These are phyloP conservation scores for Drosophila auraria DNA, from an alignment of 1,140 invertebrate species.

Conservation along the genomic window DNA sequence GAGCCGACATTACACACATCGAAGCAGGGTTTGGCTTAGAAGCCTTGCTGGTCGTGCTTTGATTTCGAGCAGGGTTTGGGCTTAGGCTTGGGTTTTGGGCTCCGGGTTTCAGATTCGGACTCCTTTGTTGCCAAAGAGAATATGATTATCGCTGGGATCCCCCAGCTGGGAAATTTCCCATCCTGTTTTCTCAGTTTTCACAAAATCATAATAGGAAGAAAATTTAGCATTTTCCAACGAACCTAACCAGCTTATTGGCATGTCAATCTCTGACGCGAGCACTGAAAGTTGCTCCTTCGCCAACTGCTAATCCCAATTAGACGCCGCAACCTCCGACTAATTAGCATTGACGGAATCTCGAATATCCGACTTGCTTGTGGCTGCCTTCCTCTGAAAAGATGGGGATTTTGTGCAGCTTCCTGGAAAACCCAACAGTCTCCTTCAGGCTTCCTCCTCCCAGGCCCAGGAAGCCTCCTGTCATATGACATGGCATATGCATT, in stretches of 20 bases:
- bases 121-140: conserved; percentile 7
- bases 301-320: conserved; percentile 47
- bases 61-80: background rate
- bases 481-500: conserved; percentile 82
- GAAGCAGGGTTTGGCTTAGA: conserved; percentile 11
- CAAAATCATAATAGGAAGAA: too few relatives aligned
- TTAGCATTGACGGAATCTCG: conserved; percentile 41
- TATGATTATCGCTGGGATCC: conserved; percentile 13
- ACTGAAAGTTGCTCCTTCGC: conserved; percentile 29
- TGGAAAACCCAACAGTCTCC: conserved; percentile 9
- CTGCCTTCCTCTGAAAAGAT: conserved; percentile 8
- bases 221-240: background rate
- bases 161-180: conserved; percentile 6
- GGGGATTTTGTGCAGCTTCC: conserved; percentile 29
- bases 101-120: background rate
- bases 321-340: conserved; percentile 33
- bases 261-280: background rate
- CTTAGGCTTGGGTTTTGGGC: too few relatives aligned
- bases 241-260: conserved; percentile 11
- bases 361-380: conserved; percentile 37
- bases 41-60: conserved; percentile 1
- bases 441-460: background rate
- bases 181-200: too few relatives aligned
- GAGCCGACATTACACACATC: conserved; percentile 58
- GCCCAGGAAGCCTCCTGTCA: conserved; percentile 21